Evolutionary conservation across 2,113 vertebrate genomes (phyloP).

Genomic region (Percina caprodes): DNA sequence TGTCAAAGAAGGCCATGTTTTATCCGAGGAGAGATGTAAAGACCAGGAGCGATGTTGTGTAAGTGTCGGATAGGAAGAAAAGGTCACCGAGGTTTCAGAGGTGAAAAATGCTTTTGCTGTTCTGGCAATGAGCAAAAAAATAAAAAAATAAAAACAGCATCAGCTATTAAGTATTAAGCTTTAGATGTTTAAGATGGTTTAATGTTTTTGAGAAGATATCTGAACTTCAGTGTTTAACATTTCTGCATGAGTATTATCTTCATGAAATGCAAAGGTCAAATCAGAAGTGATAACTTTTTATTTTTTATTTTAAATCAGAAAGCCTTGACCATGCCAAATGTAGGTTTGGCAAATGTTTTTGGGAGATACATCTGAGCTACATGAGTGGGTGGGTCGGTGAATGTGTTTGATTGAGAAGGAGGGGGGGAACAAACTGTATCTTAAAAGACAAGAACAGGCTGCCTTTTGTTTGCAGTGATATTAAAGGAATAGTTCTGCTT

Average conservation of each 20-base stretch:
- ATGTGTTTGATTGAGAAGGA: not conserved
- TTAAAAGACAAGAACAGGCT: not conserved
- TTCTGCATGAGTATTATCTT: not conserved
- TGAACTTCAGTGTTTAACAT: slow-evolving; percentile 3
- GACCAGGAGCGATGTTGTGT: not conserved
- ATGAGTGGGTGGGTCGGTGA: not conserved
- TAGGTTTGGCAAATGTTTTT: slow-evolving; percentile 7
- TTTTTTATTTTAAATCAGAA: not conserved
- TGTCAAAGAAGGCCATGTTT: slow-evolving; percentile 33
- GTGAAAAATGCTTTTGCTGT: slow-evolving; percentile 4
- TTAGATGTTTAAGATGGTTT: not conserved
- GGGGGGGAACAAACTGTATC: not conserved
- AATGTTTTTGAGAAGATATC: not conserved
- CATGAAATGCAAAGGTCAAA: not conserved
- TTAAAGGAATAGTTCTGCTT: not conserved
- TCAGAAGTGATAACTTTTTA: not conserved
- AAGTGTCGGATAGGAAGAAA: not conserved
- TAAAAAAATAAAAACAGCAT: slow-evolving; percentile 10
- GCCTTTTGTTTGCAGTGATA: not conserved
- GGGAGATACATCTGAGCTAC: slow-evolving; percentile 2
- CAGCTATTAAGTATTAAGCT: not conserved
- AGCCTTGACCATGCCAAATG: not conserved
- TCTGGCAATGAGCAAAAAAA: not conserved
- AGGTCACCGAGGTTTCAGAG: not conserved
- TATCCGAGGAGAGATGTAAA: slow-evolving; percentile 41